phyloP scores from a whole-genome alignment of 1,140 invertebrate genomes.

The Octopus bimaculoides region DNA sequence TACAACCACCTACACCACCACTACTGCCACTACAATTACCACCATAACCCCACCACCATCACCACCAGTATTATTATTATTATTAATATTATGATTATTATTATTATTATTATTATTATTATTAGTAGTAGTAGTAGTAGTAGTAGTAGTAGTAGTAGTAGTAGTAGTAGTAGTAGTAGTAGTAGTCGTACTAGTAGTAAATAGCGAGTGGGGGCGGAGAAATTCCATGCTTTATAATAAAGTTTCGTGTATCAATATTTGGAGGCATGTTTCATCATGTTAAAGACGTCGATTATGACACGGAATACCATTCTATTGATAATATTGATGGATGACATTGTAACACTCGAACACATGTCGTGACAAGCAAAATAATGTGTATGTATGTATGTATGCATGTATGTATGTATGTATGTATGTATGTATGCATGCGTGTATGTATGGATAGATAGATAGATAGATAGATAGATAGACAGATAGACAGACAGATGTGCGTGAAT shows the following conservation, averaged over 20 bases:
- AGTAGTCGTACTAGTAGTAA: neutral
- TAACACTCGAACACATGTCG: too few relatives aligned
- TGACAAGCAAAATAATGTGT: too few relatives aligned
- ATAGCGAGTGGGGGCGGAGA: neutral
- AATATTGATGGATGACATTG: too few relatives aligned
- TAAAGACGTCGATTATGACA: too few relatives aligned
- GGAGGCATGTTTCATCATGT: too few relatives aligned
- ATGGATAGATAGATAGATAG: constrained; percentile 8
- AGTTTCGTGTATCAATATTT: too few relatives aligned
- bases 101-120: neutral
- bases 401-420: too few relatives aligned
- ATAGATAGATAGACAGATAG: neutral
- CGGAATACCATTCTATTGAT: too few relatives aligned
- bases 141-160: neutral
- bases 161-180: neutral
- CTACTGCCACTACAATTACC: neutral
- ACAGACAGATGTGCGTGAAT: neutral
- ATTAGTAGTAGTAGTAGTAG: neutral
- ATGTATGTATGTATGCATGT: too few relatives aligned
- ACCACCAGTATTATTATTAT: neutral
- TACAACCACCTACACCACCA: too few relatives aligned
- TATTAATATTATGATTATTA: neutral
- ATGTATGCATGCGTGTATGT: too few relatives aligned
- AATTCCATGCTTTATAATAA: too few relatives aligned
- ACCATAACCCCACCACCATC: neutral